Evolutionary conservation across 1,140 invertebrate species (phyloP).

Genomic region (Zaprionus taronus): DNA sequence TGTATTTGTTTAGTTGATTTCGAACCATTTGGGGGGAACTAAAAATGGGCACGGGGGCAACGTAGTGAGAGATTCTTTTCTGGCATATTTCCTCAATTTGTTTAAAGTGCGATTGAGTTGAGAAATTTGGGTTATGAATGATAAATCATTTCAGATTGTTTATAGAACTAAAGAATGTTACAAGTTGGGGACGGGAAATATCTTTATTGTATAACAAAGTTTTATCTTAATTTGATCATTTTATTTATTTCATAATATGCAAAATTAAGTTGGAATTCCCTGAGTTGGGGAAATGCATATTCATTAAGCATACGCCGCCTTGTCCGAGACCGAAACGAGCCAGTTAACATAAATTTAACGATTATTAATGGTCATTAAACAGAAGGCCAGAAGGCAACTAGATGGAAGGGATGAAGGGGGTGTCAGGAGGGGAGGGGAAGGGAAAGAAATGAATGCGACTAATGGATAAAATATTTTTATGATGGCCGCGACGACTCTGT

Average conservation of each 20-base stretch:
- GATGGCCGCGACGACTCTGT: constrained; percentile 37
- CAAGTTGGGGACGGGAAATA: too few relatives aligned
- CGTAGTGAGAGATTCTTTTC: neutral
- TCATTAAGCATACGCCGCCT: constrained; percentile 46
- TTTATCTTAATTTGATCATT: neutral
- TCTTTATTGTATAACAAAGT: neutral
- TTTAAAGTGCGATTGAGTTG: constrained; percentile 7
- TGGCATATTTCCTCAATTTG: constrained; percentile 7
- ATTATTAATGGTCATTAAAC: constrained; percentile 78
- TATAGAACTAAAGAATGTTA: neutral
- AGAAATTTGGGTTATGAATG: neutral
- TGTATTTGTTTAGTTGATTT: constrained; percentile 72
- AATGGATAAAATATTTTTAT: constrained; percentile 82
- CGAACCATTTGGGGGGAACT: neutral
- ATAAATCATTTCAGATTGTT: neutral
- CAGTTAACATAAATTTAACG: constrained; percentile 70
- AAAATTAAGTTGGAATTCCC: neutral
- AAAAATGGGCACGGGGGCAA: neutral
- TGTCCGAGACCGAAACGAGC: constrained; percentile 7
- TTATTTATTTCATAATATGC: constrained; percentile 2
- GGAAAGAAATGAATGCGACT: constrained; percentile 26
- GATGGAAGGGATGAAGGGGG: constrained; percentile 45
- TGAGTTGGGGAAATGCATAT: neutral
- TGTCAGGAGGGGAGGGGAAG: neutral
- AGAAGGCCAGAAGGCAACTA: constrained; percentile 52